These are phyloP conservation scores for Chromoteleia sp. DNA, from an alignment of 2,888 invertebrate genomes.

Conservation along the genomic window DNA sequence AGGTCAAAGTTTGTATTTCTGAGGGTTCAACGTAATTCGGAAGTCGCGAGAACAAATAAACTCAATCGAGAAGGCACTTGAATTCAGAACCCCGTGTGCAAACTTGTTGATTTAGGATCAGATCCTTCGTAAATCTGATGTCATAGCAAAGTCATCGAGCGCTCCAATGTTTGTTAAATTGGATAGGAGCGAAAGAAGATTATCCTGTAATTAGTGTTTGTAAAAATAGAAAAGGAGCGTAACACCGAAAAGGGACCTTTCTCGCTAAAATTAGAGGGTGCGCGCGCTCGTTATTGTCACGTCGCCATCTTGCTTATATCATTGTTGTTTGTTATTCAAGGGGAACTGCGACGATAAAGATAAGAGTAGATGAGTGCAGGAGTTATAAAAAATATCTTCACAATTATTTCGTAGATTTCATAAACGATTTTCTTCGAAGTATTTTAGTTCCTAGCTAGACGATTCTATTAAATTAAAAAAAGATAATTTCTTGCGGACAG, in stretches of 20 bases:
- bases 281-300: conserved; percentile 37
- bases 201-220: conserved; percentile 39
- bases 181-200: conserved; percentile 22
- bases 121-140: conserved; percentile 6
- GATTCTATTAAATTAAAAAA: neutral
- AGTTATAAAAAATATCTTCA: conserved; percentile 20
- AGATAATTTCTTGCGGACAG: neutral
- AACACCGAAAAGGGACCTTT: neutral
- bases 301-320: conserved; percentile 42
- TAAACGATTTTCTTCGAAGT: neutral
- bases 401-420: conserved; percentile 3
- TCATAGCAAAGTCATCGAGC: conserved; percentile 9
- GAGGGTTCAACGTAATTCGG: conserved; percentile 5
- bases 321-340: conserved; percentile 27
- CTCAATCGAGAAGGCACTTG: conserved; percentile 11
- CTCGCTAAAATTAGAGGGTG: conserved; percentile 8
- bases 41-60: conserved; percentile 38
- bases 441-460: neutral
- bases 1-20: conserved; percentile 2
- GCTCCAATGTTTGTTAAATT: neutral
- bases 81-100: conserved; percentile 22
- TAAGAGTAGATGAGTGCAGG: neutral
- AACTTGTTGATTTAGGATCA: conserved; percentile 64
- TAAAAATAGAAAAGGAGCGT: neutral
- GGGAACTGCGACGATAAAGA: conserved; percentile 10